phyloP scores from a whole-genome alignment of 2,797 vertebrate species.

The Pseudomugil tenellus region DNA sequence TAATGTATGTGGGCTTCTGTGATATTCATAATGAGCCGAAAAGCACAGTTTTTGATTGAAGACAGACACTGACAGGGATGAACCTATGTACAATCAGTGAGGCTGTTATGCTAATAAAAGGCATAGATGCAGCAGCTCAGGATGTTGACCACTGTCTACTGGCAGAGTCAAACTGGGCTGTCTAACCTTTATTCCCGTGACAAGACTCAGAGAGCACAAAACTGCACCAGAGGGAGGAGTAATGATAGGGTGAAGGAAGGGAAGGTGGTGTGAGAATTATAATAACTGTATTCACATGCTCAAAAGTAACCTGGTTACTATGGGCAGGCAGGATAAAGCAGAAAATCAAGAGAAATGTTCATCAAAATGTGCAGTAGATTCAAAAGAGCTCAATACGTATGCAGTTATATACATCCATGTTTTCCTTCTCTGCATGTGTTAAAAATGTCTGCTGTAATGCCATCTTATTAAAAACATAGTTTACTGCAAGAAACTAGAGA shows the following conservation, averaged over 20 bases:
- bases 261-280: conserved; percentile 26
- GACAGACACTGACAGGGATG: conserved; percentile 46
- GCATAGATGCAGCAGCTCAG: conserved; percentile 25
- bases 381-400: not conserved
- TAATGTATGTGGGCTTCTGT: conserved; percentile 65
- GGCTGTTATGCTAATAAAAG: conserved; percentile 52
- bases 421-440: not conserved
- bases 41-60: conserved; percentile 37
- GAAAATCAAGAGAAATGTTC: conserved; percentile 22
- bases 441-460: conserved; percentile 1
- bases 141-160: conserved; percentile 36
- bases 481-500: no score
- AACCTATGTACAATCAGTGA: conserved; percentile 40
- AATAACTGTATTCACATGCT: conserved; percentile 53
- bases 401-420: not conserved
- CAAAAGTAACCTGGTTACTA: conserved; percentile 31
- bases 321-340: conserved; percentile 22
- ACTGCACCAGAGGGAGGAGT: conserved; percentile 12
- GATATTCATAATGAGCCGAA: conserved; percentile 63
- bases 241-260: conserved; percentile 8
- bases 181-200: conserved; percentile 50
- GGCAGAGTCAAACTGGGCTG: conserved; percentile 24
- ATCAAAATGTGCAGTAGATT: no score
- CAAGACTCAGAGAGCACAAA: conserved; percentile 32
- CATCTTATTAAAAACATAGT: conserved; percentile 17